A percentile compares a stretch with the other conserved stretches of the same genome.
phyloP scores from a whole-genome alignment of 2,888 invertebrate genomes.

The Orchesellides sinensis region DNA sequence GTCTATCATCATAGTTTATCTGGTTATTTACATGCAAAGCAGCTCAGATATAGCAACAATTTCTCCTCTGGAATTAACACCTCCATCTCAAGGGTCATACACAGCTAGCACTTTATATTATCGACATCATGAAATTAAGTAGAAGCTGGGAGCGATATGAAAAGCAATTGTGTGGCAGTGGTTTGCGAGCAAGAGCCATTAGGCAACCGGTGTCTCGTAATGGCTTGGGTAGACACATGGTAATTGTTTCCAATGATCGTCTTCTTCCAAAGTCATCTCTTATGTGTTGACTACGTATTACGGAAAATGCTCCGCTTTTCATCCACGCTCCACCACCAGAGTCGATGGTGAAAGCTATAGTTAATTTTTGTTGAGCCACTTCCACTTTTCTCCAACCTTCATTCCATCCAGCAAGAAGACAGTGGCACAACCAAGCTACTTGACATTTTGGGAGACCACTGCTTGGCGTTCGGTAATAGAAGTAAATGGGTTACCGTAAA shows the following conservation, averaged over 20 bases:
- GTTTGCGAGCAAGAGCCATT: constrained; percentile 20
- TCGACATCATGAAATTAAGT: background rate
- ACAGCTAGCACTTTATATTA: background rate
- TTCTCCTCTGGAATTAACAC: constrained; percentile 31
- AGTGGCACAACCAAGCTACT: constrained; percentile 9
- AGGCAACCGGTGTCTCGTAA: constrained; percentile 58
- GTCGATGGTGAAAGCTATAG: too few relatives aligned
- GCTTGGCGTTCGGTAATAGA: constrained; percentile 37
- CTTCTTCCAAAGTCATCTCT: constrained; percentile 12
- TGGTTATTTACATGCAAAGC: constrained; percentile 38
- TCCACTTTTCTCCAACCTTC: background rate
- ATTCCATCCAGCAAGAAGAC: background rate
- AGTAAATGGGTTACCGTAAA: constrained; percentile 50
- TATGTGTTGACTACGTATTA: background rate
- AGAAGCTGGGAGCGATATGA: background rate
- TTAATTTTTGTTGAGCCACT: too few relatives aligned
- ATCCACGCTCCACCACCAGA: too few relatives aligned
- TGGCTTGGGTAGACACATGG: constrained; percentile 32
- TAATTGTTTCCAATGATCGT: constrained; percentile 54
- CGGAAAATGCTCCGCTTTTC: background rate
- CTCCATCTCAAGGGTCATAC: background rate
- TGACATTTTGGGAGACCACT: constrained; percentile 33
- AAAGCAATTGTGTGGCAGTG: constrained; percentile 23
- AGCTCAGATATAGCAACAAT: constrained; percentile 12
- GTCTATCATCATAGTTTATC: background rate